Evolutionary conservation across 2,113 vertebrate species (phyloP).

Genomic region (Lethenteron camtschaticum): DNA sequence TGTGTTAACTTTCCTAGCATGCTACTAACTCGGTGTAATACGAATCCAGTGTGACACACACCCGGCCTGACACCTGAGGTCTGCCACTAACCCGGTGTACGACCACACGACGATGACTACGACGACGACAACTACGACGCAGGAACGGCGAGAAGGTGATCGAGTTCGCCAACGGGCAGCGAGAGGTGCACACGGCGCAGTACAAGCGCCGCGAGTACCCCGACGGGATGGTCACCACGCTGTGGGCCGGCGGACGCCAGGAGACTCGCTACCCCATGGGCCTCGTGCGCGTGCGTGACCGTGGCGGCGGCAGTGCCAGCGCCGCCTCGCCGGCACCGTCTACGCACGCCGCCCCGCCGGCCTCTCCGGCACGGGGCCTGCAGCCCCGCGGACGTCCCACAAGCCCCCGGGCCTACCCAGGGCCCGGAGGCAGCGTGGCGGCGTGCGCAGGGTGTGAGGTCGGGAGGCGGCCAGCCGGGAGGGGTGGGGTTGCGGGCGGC

Average conservation of each 20-base stretch:
- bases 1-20: neutral
- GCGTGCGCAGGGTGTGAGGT: no score
- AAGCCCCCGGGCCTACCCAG: no score
- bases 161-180: constrained; percentile 27
- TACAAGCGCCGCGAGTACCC: constrained; percentile 28
- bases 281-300: constrained; percentile 17
- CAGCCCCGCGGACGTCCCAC: no score
- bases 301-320: constrained; percentile 22
- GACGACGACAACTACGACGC: constrained; percentile 5
- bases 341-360: no score
- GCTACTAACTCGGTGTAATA: neutral
- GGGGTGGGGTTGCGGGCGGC: no score
- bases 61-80: no score
- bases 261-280: constrained; percentile 22
- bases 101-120: no score
- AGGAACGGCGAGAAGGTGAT: constrained; percentile 32
- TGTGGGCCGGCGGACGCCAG: constrained; percentile 19
- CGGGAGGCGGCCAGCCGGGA: no score
- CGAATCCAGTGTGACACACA: neutral
- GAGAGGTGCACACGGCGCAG: constrained; percentile 23
- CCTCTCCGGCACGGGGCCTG: no score
- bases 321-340: constrained; percentile 16
- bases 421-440: no score
- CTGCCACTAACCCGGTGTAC: no score
- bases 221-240: constrained; percentile 26